phyloP scores from a whole-genome alignment of 1,140 invertebrate species.

The Papilio polytes region DNA sequence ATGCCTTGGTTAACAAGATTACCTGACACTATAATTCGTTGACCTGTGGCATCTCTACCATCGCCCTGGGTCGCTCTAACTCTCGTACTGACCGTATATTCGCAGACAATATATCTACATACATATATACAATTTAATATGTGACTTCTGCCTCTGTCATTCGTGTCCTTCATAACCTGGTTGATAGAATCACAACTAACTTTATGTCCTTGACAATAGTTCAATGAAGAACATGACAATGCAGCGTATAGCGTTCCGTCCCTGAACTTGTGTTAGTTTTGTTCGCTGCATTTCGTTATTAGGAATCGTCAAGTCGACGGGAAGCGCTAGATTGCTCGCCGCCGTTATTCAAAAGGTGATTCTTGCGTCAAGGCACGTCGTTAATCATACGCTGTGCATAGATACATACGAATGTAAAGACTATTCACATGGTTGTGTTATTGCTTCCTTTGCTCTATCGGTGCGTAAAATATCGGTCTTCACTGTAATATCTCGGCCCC shows the following conservation, averaged over 20 bases:
- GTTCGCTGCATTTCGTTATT: constrained; percentile 46
- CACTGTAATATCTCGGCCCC: not conserved
- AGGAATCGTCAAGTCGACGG: constrained; percentile 52
- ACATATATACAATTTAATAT: too few relatives aligned
- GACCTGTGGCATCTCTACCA: too few relatives aligned
- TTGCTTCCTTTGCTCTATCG: not conserved
- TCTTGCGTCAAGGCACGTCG: constrained; percentile 42
- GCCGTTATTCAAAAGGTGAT: constrained; percentile 57
- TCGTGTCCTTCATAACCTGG: too few relatives aligned
- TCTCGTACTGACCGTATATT: too few relatives aligned
- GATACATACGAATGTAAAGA: not conserved
- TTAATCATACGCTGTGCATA: constrained; percentile 34
- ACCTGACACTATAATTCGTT: too few relatives aligned
- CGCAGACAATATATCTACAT: too few relatives aligned
- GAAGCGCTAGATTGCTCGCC: constrained; percentile 63
- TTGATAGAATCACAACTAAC: not conserved
- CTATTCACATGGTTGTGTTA: not conserved
- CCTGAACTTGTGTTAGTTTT: constrained; percentile 57
- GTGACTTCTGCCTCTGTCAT: too few relatives aligned
- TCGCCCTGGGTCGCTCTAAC: too few relatives aligned
- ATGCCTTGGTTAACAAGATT: too few relatives aligned
- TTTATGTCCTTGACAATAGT: not conserved
- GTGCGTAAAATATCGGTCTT: not conserved
- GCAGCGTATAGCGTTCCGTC: constrained; percentile 40
- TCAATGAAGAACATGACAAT: constrained; percentile 33